Evolutionary conservation across 2,797 vertebrate species (phyloP).

Genomic region (Gymnoscopelus microlampas): DNA sequence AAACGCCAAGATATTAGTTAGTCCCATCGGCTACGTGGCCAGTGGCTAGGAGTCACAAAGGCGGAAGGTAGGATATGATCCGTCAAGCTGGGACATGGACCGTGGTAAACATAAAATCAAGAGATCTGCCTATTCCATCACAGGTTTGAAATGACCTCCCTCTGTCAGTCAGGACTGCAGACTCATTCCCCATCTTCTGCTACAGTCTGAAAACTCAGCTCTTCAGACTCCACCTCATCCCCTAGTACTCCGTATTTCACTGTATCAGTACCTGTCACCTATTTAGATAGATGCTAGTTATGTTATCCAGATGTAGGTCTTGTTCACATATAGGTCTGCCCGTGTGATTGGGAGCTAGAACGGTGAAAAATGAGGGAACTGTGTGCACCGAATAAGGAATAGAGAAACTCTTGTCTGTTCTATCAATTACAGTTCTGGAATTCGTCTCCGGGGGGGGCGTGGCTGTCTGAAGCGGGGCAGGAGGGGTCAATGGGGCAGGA

Average conservation of each 20-base stretch:
- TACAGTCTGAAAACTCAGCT: too few species aligned
- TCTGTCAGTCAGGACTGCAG: too few species aligned
- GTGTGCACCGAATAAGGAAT: slow-evolving; percentile 55
- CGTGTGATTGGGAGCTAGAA: too few species aligned
- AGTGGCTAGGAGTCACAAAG: slow-evolving; percentile 45
- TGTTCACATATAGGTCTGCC: too few species aligned
- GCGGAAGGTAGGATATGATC: slow-evolving; percentile 22
- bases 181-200: too few species aligned
- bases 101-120: slow-evolving; percentile 19
- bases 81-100: too few species aligned
- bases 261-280: too few species aligned
- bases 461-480: slow-evolving; percentile 42
- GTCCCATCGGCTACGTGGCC: slow-evolving; percentile 54
- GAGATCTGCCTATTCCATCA: slow-evolving; percentile 61
- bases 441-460: slow-evolving; percentile 57
- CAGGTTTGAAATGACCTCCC: slow-evolving; percentile 11
- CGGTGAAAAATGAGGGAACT: slow-evolving; percentile 50
- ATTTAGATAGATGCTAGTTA: too few species aligned
- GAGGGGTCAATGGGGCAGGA: slow-evolving; percentile 34
- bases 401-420: slow-evolving; percentile 65
- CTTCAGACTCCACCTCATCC: too few species aligned
- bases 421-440: slow-evolving; percentile 74
- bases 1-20: slow-evolving; percentile 14
- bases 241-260: too few species aligned
- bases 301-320: too few species aligned